Conservation (phyloP, 2,888 invertebrate species). For the Hyppa rectilinea region DNA sequence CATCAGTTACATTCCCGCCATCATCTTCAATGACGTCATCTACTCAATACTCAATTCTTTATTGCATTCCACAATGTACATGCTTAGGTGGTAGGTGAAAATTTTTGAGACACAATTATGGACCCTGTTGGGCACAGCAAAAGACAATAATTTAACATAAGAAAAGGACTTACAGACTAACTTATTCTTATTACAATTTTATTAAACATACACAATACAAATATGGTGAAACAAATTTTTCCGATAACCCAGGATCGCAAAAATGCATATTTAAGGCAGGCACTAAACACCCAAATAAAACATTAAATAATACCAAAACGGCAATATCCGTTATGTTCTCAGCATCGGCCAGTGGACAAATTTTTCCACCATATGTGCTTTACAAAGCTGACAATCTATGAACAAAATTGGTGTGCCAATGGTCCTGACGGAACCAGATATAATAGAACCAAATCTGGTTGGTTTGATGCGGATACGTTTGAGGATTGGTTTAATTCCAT, state of each 20-base stretch:
- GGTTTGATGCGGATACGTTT: conserved; percentile 49
- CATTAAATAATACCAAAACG: conserved; percentile 46
- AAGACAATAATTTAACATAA: too few relatives aligned
- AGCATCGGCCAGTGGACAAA: conserved; percentile 42
- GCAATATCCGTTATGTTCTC: conserved; percentile 51
- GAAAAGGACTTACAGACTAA: too few relatives aligned
- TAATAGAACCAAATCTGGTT: conserved; percentile 50
- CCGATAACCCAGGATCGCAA: conserved; percentile 48
- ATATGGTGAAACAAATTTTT: conserved; percentile 55
- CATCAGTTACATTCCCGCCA: too few relatives aligned
- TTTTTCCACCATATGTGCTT: conserved; percentile 50
- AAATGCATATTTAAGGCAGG: conserved; percentile 47
- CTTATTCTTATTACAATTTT: too few relatives aligned
- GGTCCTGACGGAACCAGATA: conserved; percentile 45
- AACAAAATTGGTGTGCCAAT: conserved; percentile 43
- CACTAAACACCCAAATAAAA: conserved; percentile 50
- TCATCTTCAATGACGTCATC: too few relatives aligned
- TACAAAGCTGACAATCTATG: conserved; percentile 53
- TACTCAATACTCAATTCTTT: too few relatives aligned
- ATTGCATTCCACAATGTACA: too few relatives aligned
- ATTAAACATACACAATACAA: too few relatives aligned
- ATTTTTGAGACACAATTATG: too few relatives aligned
- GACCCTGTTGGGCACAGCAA: too few relatives aligned
- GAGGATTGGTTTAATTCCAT: conserved; percentile 46
- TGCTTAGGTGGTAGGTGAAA: too few relatives aligned